Evolutionary conservation across 2,888 invertebrate species (phyloP), one percentile per base, ranked within the genome.

Genomic region (Automeris io): DNA sequence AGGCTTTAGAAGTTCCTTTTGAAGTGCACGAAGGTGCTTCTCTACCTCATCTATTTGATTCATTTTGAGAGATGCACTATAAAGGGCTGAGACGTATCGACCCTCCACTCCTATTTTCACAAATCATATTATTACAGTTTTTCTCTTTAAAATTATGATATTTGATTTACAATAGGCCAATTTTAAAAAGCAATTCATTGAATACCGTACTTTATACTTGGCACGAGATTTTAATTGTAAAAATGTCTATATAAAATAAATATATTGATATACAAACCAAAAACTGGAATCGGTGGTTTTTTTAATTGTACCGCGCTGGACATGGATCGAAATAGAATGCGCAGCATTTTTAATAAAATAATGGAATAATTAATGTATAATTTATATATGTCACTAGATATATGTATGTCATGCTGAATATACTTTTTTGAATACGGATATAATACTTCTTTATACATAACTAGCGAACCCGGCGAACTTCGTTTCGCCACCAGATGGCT

Each of bases 41-140:
- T 80, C 80, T 1, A 70, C 70, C 5, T 61, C 53, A 0, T 81
- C 74, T 1, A 81, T 39, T 40, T 82, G 57, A 0, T 71, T 64
- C 56, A 50, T 61, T 45, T 78, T 61, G 1, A 53, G 37, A 16
- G 72, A 70, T 3, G 79, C 81, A 23, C 77, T 76, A 41, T 72
- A 83, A 2, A 83, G 46, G 1, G 82, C 80, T 2, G 71, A 44
- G 3, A 80, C 80, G 33, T 81, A 83, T 1, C 76, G 66, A 0
- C 82, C 82, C 57, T 77, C 77, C 13, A 76, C 50, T 26, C 81
- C 81, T 79, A 18, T 18, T 33, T 22, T 23, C n/a, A 23, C 8
- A 7, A 12, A 11, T 5, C 11, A 19, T 33, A 9, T 5, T 8
- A 11, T 19, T 7, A 9, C 11, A n/a, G n/a, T n/a, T n/a, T n/a